Base-by-base conservation (phyloP, 2,113 vertebrate genomes). In the Ramphastos sulfuratus region DNA sequence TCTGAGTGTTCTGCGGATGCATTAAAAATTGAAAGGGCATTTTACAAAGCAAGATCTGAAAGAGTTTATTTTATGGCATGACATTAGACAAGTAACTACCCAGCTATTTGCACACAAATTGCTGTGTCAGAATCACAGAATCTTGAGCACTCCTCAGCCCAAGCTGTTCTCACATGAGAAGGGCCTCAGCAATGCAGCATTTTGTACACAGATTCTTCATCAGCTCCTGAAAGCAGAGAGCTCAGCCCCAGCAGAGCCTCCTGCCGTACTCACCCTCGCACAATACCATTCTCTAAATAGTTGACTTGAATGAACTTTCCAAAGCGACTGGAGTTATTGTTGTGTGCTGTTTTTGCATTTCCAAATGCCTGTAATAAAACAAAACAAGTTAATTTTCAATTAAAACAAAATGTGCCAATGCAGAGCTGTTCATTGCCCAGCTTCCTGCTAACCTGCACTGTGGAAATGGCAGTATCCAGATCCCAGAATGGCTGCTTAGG, bases 221-320 rank as follows among this genome's bases (percentile, higher is more conserved):
- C 55, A 69, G 15, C 3, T 46, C 64, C 72, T 16, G n/a, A 61
- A 35, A 73, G 84, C 64, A 50, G n/a, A 67, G 39, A 73, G 35
- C 19, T 12, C 21, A 39, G 10, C 21, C 35, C 64, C 65, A 72
- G 67, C 28, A 59, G 4, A 12, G 24, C 15, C 17, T 35, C 35
- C 8, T 1, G 3, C 65, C 1, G 19, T n/a, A 94, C 98, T 98
- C 82, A 99, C 99, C 99, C 99, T 96, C 99, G 95, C 92, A 99
- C 99, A 50, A 99, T 97, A 12, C 99, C 99, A 2, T 97, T 99
- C 95, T 99, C 98, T 95, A 99, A 97, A 93, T 99, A 99, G 97
- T 98, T 99, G 96, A 99, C 98, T 96, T 99, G 99, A 94, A 99
- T 99, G 89, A 99, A 99, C 92, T 99, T 99, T 81, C 99, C 99